phyloP scores from a whole-genome alignment of 2,113 vertebrate species.

The Formicarius rufipectus region DNA sequence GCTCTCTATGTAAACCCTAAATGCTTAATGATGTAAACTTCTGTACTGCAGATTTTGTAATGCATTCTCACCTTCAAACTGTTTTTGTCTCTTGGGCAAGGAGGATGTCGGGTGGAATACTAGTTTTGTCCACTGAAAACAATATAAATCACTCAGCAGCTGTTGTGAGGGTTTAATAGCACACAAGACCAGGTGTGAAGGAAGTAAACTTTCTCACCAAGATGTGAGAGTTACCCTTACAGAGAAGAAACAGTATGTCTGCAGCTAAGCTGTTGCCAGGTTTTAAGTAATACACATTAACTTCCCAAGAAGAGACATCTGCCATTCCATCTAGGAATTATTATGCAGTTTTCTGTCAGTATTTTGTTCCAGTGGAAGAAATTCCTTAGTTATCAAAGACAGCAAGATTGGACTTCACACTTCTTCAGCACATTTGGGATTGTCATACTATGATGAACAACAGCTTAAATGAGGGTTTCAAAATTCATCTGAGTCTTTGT shows the following conservation, averaged over 20 bases:
- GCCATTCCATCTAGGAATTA: not conserved
- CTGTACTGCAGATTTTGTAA: not conserved
- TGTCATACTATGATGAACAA: not conserved
- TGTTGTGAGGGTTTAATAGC: constrained; percentile 32
- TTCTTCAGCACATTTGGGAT: not conserved
- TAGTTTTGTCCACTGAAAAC: not conserved
- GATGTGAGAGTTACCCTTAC: not conserved
- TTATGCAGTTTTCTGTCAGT: not conserved
- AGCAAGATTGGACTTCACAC: not conserved
- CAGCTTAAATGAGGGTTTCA: not conserved
- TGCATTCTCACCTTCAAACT: not conserved
- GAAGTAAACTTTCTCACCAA: constrained; percentile 26
- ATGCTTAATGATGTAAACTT: constrained; percentile 35
- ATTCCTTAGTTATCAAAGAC: not conserved
- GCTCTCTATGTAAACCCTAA: constrained; percentile 61
- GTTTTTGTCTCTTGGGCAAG: not conserved
- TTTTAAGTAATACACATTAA: not conserved
- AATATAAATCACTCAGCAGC: constrained; percentile 50
- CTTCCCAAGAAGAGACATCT: not conserved
- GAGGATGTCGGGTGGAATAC: not conserved
- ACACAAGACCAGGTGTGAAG: not conserved
- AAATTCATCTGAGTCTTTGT: not conserved
- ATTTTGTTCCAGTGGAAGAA: not conserved
- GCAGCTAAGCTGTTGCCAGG: not conserved
- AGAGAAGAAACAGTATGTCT: not conserved